These are phyloP conservation scores for Luehdorfia chinensis DNA, from an alignment of 1,140 invertebrate species.

Conservation along the genomic window DNA sequence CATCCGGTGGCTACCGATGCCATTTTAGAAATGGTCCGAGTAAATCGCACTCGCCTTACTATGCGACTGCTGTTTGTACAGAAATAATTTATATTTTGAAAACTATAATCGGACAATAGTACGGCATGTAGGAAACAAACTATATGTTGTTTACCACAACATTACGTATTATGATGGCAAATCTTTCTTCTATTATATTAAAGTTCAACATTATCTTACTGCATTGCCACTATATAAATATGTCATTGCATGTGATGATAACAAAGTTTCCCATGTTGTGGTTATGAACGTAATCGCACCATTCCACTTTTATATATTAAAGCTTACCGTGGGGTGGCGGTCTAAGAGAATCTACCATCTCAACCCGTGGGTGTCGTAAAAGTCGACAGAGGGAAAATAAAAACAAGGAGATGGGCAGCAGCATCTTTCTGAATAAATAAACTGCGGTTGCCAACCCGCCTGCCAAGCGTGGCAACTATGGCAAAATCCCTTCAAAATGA, in stretches of 20 bases:
- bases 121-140: constrained; percentile 14
- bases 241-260: not conserved
- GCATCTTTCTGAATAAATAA: too few relatives aligned
- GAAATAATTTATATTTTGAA: constrained; percentile 11
- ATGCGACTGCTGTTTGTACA: constrained; percentile 4
- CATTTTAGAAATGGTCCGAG: constrained; percentile 32
- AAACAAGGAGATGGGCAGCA: too few relatives aligned
- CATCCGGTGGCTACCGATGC: constrained; percentile 46
- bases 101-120: constrained; percentile 9
- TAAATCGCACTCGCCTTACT: not conserved
- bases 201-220: not conserved
- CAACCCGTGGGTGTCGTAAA: too few relatives aligned
- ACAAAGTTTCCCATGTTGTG: not conserved
- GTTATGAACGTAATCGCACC: not conserved
- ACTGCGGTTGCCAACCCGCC: too few relatives aligned
- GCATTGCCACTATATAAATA: constrained; percentile 3
- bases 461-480: too few relatives aligned
- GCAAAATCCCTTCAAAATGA: too few relatives aligned
- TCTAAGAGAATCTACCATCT: too few relatives aligned
- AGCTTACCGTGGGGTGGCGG: not conserved
- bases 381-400: too few relatives aligned
- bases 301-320: not conserved
- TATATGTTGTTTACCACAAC: constrained; percentile 8
- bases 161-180: constrained; percentile 7
- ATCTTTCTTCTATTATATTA: constrained; percentile 8